Percentiles rank a stretch among this genome's conserved stretches.
These are phyloP conservation scores for Cantharis lateralis DNA, from an alignment of 2,888 invertebrate species.

Conservation along the genomic window DNA sequence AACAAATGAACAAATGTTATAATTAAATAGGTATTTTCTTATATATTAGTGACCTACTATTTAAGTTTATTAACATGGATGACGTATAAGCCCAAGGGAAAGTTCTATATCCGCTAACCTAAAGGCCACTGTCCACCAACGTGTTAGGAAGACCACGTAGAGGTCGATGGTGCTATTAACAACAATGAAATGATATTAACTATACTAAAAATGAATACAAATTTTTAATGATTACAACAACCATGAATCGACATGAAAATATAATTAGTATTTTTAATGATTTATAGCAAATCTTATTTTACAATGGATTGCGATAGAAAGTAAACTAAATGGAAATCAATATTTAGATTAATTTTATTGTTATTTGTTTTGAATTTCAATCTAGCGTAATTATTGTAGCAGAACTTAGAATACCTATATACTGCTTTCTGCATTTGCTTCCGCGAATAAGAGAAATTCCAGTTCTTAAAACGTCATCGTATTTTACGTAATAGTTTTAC, in stretches of 20 bases:
- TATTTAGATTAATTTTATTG: not conserved
- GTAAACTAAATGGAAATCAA: not conserved
- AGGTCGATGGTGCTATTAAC: not conserved
- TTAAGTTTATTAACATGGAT: constrained; percentile 20
- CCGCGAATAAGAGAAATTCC: constrained; percentile 15
- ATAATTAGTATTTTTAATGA: not conserved
- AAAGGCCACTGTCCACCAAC: constrained; percentile 32
- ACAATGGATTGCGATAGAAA: not conserved
- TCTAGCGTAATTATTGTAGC: not conserved
- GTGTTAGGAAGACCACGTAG: not conserved
- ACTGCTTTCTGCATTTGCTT: constrained; percentile 17
- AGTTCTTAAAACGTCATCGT: not conserved
- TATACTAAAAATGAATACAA: not conserved
- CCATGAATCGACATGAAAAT: not conserved
- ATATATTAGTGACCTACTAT: constrained; percentile 24
- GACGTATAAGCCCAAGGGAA: constrained; percentile 29
- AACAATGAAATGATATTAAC: not conserved
- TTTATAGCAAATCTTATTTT: not conserved
- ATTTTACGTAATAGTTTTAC: constrained; percentile 10
- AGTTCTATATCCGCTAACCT: constrained; percentile 32
- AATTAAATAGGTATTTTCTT: constrained; percentile 11
- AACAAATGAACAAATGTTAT: not conserved
- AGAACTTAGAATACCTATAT: not conserved
- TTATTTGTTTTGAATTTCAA: not conserved
- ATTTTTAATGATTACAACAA: not conserved